These are phyloP conservation scores for Gonatopus flavifemur DNA, from an alignment of 1,140 invertebrate genomes.

Conservation along the genomic window DNA sequence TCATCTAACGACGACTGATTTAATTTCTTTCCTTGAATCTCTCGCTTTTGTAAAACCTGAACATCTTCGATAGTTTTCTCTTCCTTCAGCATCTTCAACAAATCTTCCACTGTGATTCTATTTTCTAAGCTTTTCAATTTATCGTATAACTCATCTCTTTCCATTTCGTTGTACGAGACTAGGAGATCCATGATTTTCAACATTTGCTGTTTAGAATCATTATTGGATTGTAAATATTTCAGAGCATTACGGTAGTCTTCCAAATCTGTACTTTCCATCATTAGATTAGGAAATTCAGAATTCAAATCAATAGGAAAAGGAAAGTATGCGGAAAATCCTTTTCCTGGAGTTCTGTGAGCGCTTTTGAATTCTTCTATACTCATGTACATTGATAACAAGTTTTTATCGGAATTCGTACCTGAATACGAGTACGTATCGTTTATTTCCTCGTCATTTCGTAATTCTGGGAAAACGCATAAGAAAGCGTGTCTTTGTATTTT, in stretches of 20 bases:
- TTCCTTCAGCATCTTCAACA: conserved; percentile 20
- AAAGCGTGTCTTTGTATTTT: conserved; percentile 43
- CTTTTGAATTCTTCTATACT: conserved; percentile 47
- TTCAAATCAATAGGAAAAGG: conserved; percentile 36
- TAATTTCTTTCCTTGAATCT: too few relatives aligned
- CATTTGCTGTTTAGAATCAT: conserved; percentile 18
- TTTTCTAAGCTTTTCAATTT: conserved; percentile 12
- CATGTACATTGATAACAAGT: conserved; percentile 37
- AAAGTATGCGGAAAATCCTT: conserved; percentile 33
- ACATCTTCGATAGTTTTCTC: conserved; percentile 8
- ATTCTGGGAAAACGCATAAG: conserved; percentile 44
- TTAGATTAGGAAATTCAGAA: conserved; percentile 34
- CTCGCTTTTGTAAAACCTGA: too few relatives aligned
- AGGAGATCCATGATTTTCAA: conserved; percentile 13
- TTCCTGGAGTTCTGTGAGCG: conserved; percentile 15
- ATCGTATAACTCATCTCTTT: conserved; percentile 8
- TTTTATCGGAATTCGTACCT: conserved; percentile 17
- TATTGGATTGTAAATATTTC: conserved; percentile 26
- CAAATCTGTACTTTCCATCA: conserved; percentile 34
- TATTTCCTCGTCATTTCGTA: conserved; percentile 41
- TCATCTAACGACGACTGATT: too few relatives aligned
- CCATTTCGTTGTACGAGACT: conserved; percentile 13
- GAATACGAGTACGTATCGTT: conserved; percentile 37
- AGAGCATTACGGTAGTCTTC: conserved; percentile 35
- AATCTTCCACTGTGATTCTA: background rate